Evolutionary conservation across 1,140 invertebrate species (phyloP).

Genomic region (Lasioglossum baleicum): DNA sequence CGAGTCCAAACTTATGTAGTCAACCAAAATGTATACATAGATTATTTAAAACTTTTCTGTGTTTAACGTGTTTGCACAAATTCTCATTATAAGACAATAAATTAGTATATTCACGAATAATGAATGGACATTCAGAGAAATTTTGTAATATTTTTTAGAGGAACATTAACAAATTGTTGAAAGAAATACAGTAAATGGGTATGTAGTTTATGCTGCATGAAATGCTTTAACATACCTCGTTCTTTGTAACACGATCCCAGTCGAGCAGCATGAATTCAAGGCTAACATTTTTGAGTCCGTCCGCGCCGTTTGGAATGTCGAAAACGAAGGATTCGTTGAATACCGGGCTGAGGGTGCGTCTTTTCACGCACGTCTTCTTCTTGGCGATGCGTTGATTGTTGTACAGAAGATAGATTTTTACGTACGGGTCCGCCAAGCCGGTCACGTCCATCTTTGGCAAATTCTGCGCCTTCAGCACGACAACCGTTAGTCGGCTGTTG

Average conservation of each 20-base stretch:
- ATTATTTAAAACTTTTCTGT: no score
- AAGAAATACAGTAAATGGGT: no score
- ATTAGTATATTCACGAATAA: no score
- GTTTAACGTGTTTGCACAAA: no score
- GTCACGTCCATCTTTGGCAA: constrained; percentile 97
- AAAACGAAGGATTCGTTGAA: constrained; percentile 98
- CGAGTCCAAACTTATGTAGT: no score
- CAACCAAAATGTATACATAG: no score
- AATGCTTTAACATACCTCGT: constrained; percentile 85
- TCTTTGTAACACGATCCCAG: constrained; percentile 98
- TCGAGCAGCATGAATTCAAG: constrained; percentile 96
- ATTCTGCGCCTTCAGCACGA: constrained; percentile 95
- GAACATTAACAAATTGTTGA: no score
- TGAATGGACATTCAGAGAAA: no score
- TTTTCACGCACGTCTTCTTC: constrained; percentile 99
- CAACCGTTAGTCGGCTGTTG: constrained; percentile 92
- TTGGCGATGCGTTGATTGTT: constrained; percentile 98
- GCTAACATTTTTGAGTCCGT: constrained; percentile 93
- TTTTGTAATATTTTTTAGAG: no score
- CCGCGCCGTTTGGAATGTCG: constrained; percentile 88
- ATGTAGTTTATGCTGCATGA: no score
- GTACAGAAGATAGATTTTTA: constrained; percentile 98
- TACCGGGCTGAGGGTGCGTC: constrained; percentile 97
- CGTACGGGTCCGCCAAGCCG: constrained; percentile 95
- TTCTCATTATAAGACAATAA: no score